Evolutionary conservation across 2,113 vertebrate species (phyloP).

Genomic region (Baryphthengus martii): DNA sequence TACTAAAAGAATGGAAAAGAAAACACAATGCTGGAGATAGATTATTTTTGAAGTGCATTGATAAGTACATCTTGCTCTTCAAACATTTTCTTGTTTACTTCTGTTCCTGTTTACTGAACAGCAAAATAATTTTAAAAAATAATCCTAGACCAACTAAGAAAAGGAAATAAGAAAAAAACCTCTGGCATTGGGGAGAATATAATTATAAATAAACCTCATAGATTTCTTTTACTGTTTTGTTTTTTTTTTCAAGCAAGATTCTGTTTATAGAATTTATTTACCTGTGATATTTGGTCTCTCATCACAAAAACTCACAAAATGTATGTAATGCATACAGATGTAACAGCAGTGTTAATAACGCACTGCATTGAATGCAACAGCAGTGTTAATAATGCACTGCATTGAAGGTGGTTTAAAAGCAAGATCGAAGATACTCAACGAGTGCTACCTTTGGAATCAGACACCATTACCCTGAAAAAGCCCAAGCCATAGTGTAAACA

Average conservation of each 20-base stretch:
- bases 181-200: neutral
- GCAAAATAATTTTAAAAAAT: neutral
- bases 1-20: neutral
- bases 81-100: neutral
- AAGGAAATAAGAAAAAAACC: neutral
- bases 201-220: neutral
- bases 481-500: neutral
- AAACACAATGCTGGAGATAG: neutral
- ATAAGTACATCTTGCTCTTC: neutral
- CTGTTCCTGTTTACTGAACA: neutral
- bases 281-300: neutral
- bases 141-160: neutral
- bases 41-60: neutral
- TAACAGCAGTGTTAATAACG: neutral
- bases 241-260: neutral
- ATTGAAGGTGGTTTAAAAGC: neutral
- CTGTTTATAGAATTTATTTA: neutral
- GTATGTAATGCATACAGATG: neutral
- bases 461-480: neutral
- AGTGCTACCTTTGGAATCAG: neutral
- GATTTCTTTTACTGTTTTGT: neutral
- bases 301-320: neutral
- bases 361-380: neutral
- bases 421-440: neutral
- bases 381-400: neutral